A percentile compares a stretch with the other conserved stretches of the same genome.
phyloP scores from a whole-genome alignment of 2,113 vertebrate species.

The Dermatemys mawii region DNA sequence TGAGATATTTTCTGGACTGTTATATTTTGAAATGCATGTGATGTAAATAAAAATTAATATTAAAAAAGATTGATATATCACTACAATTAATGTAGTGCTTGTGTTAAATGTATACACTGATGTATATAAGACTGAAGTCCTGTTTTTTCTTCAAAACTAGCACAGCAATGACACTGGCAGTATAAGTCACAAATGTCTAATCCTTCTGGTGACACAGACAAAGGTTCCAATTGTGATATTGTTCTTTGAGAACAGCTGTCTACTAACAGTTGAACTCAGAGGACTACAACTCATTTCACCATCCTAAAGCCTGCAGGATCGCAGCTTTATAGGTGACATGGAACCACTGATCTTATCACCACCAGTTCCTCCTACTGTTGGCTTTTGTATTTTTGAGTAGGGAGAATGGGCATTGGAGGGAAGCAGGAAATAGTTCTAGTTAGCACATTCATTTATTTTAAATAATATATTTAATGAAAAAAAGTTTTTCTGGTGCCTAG shows the following conservation, averaged over 20 bases:
- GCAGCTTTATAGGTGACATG: not conserved
- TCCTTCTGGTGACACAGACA: too few relatives aligned
- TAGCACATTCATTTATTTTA: not conserved
- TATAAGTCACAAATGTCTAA: too few relatives aligned
- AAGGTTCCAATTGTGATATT: not conserved
- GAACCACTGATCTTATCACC: not conserved
- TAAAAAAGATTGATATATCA: not conserved
- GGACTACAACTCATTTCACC: too few relatives aligned
- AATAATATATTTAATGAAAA: not conserved
- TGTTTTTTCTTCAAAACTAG: not conserved
- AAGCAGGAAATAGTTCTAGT: not conserved
- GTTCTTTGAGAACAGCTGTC: not conserved
- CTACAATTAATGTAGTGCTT: not conserved
- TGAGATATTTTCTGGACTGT: not conserved
- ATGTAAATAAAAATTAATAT: not conserved
- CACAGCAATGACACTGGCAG: too few relatives aligned
- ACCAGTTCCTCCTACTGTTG: not conserved
- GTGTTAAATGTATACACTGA: not conserved
- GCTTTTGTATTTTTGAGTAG: not conserved
- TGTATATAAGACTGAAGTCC: not conserved
- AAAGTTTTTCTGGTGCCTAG: too few relatives aligned
- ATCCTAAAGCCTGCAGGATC: not conserved
- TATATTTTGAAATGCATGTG: not conserved
- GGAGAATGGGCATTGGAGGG: not conserved
- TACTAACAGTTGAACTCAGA: too few relatives aligned